Evolutionary conservation across 2,113 vertebrate species (phyloP).

Genomic region (Bubo bubo): DNA sequence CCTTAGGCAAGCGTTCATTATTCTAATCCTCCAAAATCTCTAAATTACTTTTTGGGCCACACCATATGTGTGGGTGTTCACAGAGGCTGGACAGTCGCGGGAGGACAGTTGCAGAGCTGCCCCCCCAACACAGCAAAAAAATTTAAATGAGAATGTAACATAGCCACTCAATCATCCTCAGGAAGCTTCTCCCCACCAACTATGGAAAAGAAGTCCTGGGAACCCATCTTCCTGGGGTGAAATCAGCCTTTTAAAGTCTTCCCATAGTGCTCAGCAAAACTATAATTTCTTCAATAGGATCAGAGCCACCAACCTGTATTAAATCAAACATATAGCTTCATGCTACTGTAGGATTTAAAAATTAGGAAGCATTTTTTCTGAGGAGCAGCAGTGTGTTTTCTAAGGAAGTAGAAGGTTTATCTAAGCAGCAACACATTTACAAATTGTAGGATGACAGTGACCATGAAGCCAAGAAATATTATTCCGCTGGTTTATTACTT

Average conservation of each 20-base stretch:
- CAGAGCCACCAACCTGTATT: background rate
- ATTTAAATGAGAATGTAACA: background rate
- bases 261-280: background rate
- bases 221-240: background rate
- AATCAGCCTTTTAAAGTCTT: background rate
- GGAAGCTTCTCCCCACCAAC: background rate
- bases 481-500: background rate
- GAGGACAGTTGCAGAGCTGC: background rate
- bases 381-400: background rate
- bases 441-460: background rate
- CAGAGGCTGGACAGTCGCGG: rapidly evolving
- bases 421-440: background rate
- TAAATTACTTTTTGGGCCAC: background rate
- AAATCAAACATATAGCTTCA: background rate
- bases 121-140: background rate
- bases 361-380: background rate
- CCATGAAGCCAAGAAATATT: background rate
- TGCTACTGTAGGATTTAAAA: background rate
- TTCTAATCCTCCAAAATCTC: background rate
- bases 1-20: background rate
- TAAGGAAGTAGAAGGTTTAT: background rate
- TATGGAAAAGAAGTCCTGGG: background rate
- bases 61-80: background rate
- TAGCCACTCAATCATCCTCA: background rate
- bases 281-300: background rate